Evolutionary conservation across 2,797 vertebrate species (phyloP).

Genomic region (Onychomys torridus): DNA sequence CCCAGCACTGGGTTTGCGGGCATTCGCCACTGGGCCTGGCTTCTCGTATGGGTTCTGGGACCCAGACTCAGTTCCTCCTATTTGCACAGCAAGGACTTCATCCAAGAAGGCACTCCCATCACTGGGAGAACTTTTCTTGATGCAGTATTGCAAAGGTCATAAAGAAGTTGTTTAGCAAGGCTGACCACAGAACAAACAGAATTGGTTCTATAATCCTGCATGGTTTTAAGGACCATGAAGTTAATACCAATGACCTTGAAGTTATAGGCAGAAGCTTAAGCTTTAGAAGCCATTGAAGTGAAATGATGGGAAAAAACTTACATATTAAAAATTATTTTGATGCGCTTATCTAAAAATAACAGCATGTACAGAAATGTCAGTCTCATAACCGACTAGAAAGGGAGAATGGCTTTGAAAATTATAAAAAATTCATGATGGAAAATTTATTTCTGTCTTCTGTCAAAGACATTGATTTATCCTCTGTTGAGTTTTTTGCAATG

Average conservation of each 20-base stretch:
- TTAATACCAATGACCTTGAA: not conserved
- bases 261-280: not conserved
- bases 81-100: not conserved
- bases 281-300: not conserved
- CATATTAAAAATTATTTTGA: conserved; percentile 42
- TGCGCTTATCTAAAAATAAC: conserved; percentile 47
- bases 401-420: conserved; percentile 29
- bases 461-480: not conserved
- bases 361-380: not conserved
- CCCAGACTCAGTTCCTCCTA: not conserved
- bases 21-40: not conserved
- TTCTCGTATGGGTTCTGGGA: not conserved
- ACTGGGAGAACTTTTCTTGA: not conserved
- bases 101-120: not conserved
- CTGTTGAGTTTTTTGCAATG: not conserved
- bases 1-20: not conserved
- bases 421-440: not conserved
- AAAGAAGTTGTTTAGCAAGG: not conserved
- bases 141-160: not conserved
- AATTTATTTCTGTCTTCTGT: conserved; percentile 26
- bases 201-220: not conserved
- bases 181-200: not conserved
- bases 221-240: not conserved
- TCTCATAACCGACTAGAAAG: not conserved
- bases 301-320: not conserved